Evolutionary conservation across 1,140 invertebrate genomes (phyloP), one percentile per base, ranked within the genome.

Genomic region (Sminthurinus signatus): DNA sequence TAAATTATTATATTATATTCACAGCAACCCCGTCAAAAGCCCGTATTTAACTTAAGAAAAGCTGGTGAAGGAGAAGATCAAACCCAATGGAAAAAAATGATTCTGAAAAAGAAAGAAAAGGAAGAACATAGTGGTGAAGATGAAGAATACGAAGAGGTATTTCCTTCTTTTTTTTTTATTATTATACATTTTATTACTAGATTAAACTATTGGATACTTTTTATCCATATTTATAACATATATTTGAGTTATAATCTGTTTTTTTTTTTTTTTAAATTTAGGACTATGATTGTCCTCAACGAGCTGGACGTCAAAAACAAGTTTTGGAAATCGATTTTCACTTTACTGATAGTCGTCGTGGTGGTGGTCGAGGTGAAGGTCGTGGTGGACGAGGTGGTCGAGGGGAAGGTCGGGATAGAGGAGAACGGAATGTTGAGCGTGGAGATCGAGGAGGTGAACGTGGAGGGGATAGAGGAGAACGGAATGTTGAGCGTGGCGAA

Each of bases 61-160:
- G 88, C 92, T 60, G 91, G 91, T 44, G 91, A 96, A 80, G 92
- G 92, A 39, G 91, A 94, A 75, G 90, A 93, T 76, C 81, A 86
- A 46, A 84, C 86, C 50, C 89, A 92, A 76, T 94, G 91, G 91
- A 93, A 94, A 77, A 94, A 94, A 73, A 89, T 93, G 82, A 88
- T 89, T 70, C 83, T 85, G 71, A 78, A 91, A 48, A 85, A 88
- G 73, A 89, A 88, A 76, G 90, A 90, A 76, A 86, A 87, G 74
- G 84, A 86, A 60, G 83, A 81, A 4, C 80, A 77, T 1, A 72
- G 72, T 15, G 78, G 74, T 10, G 76, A 76, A 29, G 85, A 85
- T 23, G 86, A 85, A 44, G 83, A 84, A 1, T 83, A 85, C 4
- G 83, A 85, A 0, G 82, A 83, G 10, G 77, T 70, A 55, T 56